Conservation (phyloP, 2,888 invertebrate species). For the Mylabris sibirica region DNA sequence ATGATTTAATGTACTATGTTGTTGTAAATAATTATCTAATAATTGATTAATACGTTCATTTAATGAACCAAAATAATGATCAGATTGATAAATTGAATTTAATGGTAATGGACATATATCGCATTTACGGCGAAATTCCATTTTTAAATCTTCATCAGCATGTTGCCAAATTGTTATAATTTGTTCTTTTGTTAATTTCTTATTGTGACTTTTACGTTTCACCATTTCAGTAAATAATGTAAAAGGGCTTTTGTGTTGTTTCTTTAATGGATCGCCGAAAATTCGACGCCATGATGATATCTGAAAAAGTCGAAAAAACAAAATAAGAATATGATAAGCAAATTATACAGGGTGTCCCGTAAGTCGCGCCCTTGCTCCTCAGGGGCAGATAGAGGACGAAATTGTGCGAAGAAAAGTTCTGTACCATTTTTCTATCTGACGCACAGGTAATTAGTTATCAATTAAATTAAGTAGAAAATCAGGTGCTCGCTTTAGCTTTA, state of each 20-base stretch:
- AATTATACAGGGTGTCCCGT: too few relatives aligned
- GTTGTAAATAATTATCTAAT: conserved; percentile 67
- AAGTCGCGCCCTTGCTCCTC: too few relatives aligned
- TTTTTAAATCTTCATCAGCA: conserved; percentile 67
- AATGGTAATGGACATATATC: conserved; percentile 78
- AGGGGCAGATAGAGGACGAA: too few relatives aligned
- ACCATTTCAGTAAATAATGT: conserved; percentile 67
- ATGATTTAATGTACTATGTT: conserved; percentile 55
- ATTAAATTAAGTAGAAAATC: too few relatives aligned
- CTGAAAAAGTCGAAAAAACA: conserved; percentile 38
- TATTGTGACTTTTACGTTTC: conserved; percentile 62
- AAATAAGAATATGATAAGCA: too few relatives aligned
- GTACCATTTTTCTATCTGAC: too few relatives aligned
- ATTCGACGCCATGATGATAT: conserved; percentile 70
- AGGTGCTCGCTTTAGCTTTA: too few relatives aligned
- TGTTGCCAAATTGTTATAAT: conserved; percentile 74
- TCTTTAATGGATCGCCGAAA: conserved; percentile 61
- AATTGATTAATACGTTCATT: conserved; percentile 81
- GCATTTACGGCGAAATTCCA: conserved; percentile 49
- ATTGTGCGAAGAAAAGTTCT: too few relatives aligned
- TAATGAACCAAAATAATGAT: conserved; percentile 81
- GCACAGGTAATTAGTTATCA: too few relatives aligned
- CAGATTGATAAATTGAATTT: conserved; percentile 73
- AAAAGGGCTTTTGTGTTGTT: conserved; percentile 67
- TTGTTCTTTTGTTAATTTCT: conserved; percentile 61